phyloP scores from a whole-genome alignment of 2,113 vertebrate species.

The Rhodinocichla rosea region DNA sequence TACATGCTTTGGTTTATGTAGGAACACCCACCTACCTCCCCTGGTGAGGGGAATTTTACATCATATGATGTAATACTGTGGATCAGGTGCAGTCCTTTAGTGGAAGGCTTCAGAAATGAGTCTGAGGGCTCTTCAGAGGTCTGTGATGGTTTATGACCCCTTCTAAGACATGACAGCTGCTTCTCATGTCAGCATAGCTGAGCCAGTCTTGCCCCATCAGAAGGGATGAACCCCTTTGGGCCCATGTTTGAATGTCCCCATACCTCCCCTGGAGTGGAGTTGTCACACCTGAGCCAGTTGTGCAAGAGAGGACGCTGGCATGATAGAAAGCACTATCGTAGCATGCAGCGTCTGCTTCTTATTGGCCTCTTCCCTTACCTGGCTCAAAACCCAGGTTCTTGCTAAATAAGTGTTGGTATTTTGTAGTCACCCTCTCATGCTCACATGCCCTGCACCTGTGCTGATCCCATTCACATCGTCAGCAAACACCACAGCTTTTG shows the following conservation, averaged over 20 bases:
- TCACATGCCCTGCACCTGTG: accelerated
- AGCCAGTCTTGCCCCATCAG: not conserved
- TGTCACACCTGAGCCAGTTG: not conserved
- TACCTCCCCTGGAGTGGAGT: not conserved
- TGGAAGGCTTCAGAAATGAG: not conserved
- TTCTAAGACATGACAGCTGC: not conserved
- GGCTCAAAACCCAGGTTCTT: not conserved
- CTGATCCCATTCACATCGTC: not conserved
- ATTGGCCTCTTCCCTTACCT: not conserved
- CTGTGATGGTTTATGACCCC: not conserved
- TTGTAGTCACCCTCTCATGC: not conserved
- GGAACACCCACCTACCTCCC: not conserved
- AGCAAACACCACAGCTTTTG: not conserved
- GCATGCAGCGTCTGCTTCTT: not conserved
- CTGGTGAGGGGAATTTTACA: not conserved
- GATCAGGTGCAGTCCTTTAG: not conserved
- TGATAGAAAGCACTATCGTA: not conserved
- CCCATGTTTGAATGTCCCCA: not conserved
- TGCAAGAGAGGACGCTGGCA: not conserved
- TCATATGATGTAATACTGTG: not conserved
- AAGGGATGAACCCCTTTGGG: not conserved
- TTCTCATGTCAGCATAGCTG: not conserved
- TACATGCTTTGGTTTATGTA: not conserved
- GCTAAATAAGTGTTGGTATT: not conserved
- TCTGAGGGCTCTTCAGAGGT: not conserved